Base-by-base conservation (phyloP, 2,797 vertebrate species). In the Netta rufina region DNA sequence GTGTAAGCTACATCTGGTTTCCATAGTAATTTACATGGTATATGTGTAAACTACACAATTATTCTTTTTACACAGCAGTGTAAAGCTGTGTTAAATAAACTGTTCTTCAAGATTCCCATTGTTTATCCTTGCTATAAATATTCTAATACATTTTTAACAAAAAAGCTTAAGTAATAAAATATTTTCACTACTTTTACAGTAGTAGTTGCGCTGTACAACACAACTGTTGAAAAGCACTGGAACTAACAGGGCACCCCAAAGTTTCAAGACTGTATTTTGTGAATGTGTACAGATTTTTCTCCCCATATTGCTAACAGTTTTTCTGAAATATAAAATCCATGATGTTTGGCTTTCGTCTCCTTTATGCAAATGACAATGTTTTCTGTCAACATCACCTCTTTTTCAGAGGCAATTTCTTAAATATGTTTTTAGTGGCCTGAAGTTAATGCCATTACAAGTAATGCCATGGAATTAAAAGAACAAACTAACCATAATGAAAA, bases 1-100 rank as follows among this genome's bases (percentile, higher is more conserved):
- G 97, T 96, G 96, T 97, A 97, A 97, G 96, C 94, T 97, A 95
- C 98, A 98, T 98, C 97, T 98, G 98, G 97, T 97, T 96, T 98
- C 96, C 95, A 84, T 96, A 96, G 97, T 80, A 81, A 95, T 97
- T 98, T 98, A 97, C 96, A 96, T 94, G 93, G 97, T 92, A 72
- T 97, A 92, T 94, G 96, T 90, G 92, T 97, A 97, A 98, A 97
- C 90, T 95, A 85, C 73, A 93, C 81, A 93, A 83, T 95, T 96
- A 96, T 86, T 96, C 83, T 94, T 96, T 94, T 96, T 96, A 92
- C 91, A 81, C 11, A 54, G 84, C 73, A 78, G 67, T 82, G 89
- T 92, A 92, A 96, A 93, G 66, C 67, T 85, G 7, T 7, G 4
- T 24, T 94, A 97, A 97, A 96, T 67, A 95, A 92, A 87, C 21